These are phyloP conservation scores for Atrina japonica DNA, from an alignment of 2,888 invertebrate species.

Conservation along the genomic window DNA sequence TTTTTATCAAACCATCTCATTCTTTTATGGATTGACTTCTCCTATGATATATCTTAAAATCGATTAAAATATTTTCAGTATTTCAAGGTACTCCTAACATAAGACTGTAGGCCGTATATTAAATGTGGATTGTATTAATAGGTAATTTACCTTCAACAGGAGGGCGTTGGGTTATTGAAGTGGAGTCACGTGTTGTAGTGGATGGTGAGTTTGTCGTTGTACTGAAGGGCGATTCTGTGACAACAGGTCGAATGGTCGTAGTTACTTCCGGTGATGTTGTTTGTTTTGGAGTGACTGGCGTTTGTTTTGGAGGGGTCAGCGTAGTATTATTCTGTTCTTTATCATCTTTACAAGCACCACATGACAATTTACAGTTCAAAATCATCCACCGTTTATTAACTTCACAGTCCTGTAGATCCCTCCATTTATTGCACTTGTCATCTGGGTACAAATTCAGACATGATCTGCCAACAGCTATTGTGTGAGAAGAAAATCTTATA, in stretches of 20 bases:
- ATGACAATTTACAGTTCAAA: constrained; percentile 67
- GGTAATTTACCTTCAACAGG: too few species aligned
- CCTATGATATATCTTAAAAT: too few species aligned
- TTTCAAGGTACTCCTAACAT: too few species aligned
- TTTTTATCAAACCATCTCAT: too few species aligned
- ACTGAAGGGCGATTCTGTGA: constrained; percentile 23
- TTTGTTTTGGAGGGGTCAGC: not conserved
- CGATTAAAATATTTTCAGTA: too few species aligned
- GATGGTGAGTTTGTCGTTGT: constrained; percentile 11
- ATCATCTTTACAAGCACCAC: constrained; percentile 56
- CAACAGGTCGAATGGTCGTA: not conserved
- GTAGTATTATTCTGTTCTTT: constrained; percentile 44
- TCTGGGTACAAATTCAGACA: constrained; percentile 62
- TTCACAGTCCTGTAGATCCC: constrained; percentile 68
- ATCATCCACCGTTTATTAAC: constrained; percentile 73
- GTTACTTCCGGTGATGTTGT: not conserved
- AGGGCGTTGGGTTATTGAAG: too few species aligned
- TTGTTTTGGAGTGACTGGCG: not conserved
- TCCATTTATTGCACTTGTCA: constrained; percentile 69
- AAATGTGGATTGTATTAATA: too few species aligned
- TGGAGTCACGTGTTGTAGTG: too few species aligned
- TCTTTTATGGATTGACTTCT: too few species aligned
- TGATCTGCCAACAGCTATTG: constrained; percentile 35
- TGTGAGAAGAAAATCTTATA: too few species aligned
- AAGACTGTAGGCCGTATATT: too few species aligned